Base-by-base conservation (phyloP, 2,888 invertebrate species). In the Digitonthophagus gazella region DNA sequence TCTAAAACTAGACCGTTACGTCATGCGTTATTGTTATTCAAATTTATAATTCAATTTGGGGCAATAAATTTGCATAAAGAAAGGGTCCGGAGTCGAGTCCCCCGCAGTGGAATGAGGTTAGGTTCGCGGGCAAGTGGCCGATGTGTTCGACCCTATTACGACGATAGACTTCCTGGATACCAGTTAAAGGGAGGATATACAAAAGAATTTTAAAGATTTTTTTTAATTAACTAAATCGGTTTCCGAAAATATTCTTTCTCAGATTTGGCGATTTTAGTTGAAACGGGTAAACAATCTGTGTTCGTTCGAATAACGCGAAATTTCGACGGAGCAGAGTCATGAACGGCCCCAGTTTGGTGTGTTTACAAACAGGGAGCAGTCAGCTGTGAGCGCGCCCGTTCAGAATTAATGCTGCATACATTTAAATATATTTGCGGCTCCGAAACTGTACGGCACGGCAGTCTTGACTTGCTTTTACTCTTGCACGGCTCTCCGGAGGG, bases 391-490 rank as follows among this genome's bases (percentile, higher is more conserved):
- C 80, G 80, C 28, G 78, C 81, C 81, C 82, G 82, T 77, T 77
- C 80, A 82, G 82, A 83, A 83, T 83, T 83, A 82, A 83, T 83
- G 82, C 80, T 78, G 83, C 83, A 83, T 83, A 83, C 80, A 83
- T 83, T 83, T 83, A 82, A 83, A 83, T 83, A 83, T 80, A 83
- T 83, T 83, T 83, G 78, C 80, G 75, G 74, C 28, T 44, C 28
- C 28, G 28, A 44, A 44, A 44, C 28, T 44, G 28, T 44, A 44
- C 28, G 28, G 28, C 28, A 44, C 11, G 28, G 28, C 28, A 44
- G 28, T 44, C 28, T 44, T 44, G 28, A 11, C 28, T 44, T 44
- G 28, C 28, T 44, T 44, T 44, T 44, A 44, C 28, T 44, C 28
- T 44, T 44, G 28, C 28, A 44, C 28, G 3, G 28, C 6, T 44